Conservation (phyloP, 2,797 vertebrate species). For the Xiphorhynchus erythropygius region DNA sequence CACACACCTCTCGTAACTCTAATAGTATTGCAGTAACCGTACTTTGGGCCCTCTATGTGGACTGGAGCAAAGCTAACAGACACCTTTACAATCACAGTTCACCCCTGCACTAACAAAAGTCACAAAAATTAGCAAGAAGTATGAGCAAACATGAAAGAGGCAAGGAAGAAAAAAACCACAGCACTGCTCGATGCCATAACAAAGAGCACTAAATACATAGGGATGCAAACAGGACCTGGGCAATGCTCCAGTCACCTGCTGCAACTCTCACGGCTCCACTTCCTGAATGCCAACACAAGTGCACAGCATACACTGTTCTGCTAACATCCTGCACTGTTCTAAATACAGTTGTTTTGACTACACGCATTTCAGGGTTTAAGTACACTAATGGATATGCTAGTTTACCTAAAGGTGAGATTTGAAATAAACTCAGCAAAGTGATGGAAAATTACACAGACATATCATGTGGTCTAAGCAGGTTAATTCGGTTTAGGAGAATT, state of each 20-base stretch:
- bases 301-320: background rate
- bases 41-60: background rate
- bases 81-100: background rate
- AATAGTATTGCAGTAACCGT: background rate
- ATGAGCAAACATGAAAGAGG: background rate
- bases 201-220: background rate
- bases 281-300: background rate
- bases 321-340: background rate
- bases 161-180: background rate
- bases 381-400: background rate
- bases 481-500: background rate
- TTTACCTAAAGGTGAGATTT: background rate
- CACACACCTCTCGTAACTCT: fast-evolving
- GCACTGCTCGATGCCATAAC: background rate
- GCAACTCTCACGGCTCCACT: background rate
- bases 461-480: background rate
- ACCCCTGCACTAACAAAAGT: background rate
- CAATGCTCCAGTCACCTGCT: background rate
- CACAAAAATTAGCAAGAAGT: background rate
- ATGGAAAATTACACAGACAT: background rate
- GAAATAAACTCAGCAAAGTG: background rate
- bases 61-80: background rate
- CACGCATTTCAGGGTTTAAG: background rate
- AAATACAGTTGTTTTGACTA: background rate
- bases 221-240: background rate